phyloP scores from a whole-genome alignment of 2,888 invertebrate genomes.

The Abrostola tripartita region DNA sequence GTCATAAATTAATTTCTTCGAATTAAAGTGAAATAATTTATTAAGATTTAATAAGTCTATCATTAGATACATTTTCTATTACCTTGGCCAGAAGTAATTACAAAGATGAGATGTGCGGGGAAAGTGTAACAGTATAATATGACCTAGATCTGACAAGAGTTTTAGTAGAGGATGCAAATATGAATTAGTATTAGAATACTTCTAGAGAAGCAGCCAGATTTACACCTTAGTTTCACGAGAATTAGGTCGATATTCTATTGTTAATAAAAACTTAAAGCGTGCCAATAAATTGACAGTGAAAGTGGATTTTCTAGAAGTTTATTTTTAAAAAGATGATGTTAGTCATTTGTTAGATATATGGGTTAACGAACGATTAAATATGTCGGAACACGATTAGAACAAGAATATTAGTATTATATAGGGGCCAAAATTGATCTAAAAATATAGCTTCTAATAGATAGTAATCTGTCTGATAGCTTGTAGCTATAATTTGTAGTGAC shows the following conservation, averaged over 20 bases:
- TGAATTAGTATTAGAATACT: conserved; percentile 4
- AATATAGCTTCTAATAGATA: not conserved
- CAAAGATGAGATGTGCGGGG: not conserved
- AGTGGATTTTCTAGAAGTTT: conserved; percentile 36
- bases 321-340: conserved; percentile 29
- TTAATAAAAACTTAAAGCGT: conserved; percentile 9
- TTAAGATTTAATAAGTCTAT: too few species aligned
- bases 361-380: conserved; percentile 23
- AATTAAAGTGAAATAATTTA: too few species aligned
- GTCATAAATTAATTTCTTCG: too few species aligned
- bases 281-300: conserved; percentile 52
- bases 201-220: conserved; percentile 10
- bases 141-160: conserved; percentile 45
- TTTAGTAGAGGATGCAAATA: conserved; percentile 32
- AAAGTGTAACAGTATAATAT: conserved; percentile 17
- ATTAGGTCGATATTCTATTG: conserved; percentile 30
- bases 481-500: too few species aligned
- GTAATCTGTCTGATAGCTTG: too few species aligned
- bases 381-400: not conserved
- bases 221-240: conserved; percentile 16
- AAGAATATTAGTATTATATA: not conserved
- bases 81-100: too few species aligned
- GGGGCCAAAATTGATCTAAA: not conserved
- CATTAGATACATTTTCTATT: too few species aligned
- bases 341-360: conserved; percentile 30